Evolutionary conservation across 2,797 vertebrate genomes (phyloP).

Genomic region (Ambastaia sidthimunki): DNA sequence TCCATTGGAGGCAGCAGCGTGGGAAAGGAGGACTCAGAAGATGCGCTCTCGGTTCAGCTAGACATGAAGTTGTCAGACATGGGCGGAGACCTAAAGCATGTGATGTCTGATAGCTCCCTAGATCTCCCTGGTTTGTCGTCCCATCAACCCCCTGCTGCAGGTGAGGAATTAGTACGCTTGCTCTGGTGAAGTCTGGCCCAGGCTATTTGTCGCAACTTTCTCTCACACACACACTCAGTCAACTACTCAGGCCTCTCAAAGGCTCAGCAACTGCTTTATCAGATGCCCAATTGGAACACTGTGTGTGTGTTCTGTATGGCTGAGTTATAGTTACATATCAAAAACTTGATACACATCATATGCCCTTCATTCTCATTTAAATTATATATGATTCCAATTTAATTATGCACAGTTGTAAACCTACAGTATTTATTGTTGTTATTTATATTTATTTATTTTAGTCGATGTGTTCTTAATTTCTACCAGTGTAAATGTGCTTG

Average conservation of each 20-base stretch:
- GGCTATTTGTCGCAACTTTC: background rate
- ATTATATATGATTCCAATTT: conserved; percentile 23
- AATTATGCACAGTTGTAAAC: conserved; percentile 25
- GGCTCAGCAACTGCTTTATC: conserved; percentile 25
- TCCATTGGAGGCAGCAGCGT: conserved; percentile 96
- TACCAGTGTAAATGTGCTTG: conserved; percentile 13
- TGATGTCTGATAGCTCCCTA: conserved; percentile 99
- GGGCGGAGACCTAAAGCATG: conserved; percentile 98
- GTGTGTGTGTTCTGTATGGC: conserved; percentile 27
- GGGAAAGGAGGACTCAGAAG: conserved; percentile 97
- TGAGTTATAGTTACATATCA: conserved; percentile 39
- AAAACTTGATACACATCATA: conserved; percentile 47
- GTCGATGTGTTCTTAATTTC: conserved; percentile 7
- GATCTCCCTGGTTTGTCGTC: conserved; percentile 96
- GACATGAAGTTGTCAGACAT: conserved; percentile 99
- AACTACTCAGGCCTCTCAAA: conserved; percentile 35
- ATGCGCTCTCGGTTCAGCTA: conserved; percentile 96
- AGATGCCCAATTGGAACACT: conserved; percentile 21
- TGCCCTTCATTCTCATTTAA: conserved; percentile 58
- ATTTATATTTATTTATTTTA: conserved; percentile 48
- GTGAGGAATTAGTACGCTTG: conserved; percentile 99
- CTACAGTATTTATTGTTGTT: conserved; percentile 51
- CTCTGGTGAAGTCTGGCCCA: conserved; percentile 86
- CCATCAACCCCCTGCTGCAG: conserved; percentile 97
- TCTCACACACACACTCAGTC: conserved; percentile 15